A percentile compares a stretch with the other conserved stretches of the same genome.
phyloP scores from a whole-genome alignment of 2,113 vertebrate species.

The Tamias sibiricus region DNA sequence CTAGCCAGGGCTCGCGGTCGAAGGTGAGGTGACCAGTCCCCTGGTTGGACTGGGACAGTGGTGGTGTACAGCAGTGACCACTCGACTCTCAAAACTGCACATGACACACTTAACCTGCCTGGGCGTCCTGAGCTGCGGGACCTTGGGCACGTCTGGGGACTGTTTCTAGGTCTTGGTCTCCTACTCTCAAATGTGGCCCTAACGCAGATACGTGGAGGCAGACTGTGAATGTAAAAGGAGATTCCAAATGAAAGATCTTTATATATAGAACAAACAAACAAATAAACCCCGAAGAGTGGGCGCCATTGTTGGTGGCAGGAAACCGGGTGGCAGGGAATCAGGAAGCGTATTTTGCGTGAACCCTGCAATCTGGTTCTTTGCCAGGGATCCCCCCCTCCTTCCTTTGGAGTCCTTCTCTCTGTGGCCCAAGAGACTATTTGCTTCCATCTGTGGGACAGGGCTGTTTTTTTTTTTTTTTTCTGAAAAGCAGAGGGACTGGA shows the following conservation, averaged over 20 bases:
- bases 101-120: neutral
- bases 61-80: neutral
- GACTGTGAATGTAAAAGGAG: neutral
- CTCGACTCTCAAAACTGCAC: neutral
- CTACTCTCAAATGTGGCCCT: fast-evolving
- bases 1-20: fast-evolving
- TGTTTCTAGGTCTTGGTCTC: neutral
- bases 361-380: neutral
- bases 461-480: neutral
- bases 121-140: neutral
- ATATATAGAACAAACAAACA: neutral
- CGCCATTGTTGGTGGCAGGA: too few relatives aligned
- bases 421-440: neutral
- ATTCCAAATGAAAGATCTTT: neutral
- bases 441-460: neutral
- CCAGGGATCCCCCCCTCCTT: too few relatives aligned
- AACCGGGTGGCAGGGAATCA: too few relatives aligned
- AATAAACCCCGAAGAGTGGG: neutral
- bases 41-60: neutral
- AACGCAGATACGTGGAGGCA: neutral
- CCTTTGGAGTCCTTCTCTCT: neutral
- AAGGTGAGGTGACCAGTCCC: fast-evolving
- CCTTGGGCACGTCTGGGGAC: neutral
- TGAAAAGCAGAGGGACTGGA: neutral
- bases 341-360: neutral